Conservation (phyloP, 2,113 vertebrate genomes). For the Speoplatyrhinus poulsoni region DNA sequence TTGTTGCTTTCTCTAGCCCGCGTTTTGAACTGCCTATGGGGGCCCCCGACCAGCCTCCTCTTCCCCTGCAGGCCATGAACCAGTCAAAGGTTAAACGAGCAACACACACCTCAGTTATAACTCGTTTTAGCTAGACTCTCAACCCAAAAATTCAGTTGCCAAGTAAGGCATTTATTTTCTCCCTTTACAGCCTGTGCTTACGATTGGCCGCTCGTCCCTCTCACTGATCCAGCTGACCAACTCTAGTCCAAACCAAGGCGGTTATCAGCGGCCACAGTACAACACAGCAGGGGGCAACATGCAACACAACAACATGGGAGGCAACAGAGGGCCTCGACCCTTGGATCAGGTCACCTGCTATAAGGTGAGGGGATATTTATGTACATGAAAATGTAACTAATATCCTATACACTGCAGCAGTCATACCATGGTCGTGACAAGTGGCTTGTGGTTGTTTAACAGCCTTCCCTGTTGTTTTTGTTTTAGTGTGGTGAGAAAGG, state of each 20-base stretch:
- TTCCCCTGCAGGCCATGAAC: constrained; percentile 86
- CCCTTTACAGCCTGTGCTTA: constrained; percentile 41
- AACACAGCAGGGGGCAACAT: constrained; percentile 68
- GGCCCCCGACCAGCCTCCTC: constrained; percentile 91
- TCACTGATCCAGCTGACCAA: constrained; percentile 87
- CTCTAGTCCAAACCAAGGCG: constrained; percentile 79
- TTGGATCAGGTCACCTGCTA: constrained; percentile 99
- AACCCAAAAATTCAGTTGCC: neutral
- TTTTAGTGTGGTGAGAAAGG: constrained; percentile 96
- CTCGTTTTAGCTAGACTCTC: neutral
- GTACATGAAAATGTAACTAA: neutral
- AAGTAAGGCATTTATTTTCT: neutral
- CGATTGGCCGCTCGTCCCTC: constrained; percentile 74
- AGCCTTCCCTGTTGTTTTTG: constrained; percentile 18
- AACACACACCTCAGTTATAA: neutral
- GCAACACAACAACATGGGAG: constrained; percentile 85
- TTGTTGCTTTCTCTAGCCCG: constrained; percentile 76
- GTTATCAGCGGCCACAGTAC: constrained; percentile 83
- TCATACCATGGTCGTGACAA: neutral
- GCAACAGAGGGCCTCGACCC: constrained; percentile 90
- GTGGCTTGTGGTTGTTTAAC: neutral
- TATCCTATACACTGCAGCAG: neutral
- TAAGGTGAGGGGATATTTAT: constrained; percentile 81
- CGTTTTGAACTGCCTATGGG: constrained; percentile 98
- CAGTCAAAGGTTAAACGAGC: constrained; percentile 83